phyloP scores from a whole-genome alignment of 2,113 vertebrate species.

The Odocoileus virginianus region DNA sequence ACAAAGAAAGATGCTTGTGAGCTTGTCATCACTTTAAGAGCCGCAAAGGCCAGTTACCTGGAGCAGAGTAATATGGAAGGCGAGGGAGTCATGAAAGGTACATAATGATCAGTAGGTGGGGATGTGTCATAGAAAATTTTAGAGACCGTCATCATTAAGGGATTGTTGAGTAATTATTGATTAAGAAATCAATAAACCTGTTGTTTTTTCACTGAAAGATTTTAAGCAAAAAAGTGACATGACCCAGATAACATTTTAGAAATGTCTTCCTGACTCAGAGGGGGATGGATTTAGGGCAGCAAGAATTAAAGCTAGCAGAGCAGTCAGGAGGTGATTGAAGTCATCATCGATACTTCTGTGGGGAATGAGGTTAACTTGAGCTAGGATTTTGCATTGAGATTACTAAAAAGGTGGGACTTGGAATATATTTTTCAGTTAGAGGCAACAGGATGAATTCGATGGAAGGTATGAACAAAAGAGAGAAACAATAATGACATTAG shows the following conservation, averaged over 20 bases:
- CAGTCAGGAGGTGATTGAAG: neutral
- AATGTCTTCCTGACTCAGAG: neutral
- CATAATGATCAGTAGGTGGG: neutral
- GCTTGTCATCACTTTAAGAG: neutral
- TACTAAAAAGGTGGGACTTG: neutral
- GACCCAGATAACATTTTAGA: neutral
- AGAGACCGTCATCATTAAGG: neutral
- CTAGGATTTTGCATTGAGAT: neutral
- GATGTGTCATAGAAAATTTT: neutral
- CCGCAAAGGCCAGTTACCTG: neutral
- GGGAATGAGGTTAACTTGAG: neutral
- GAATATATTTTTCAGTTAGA: neutral
- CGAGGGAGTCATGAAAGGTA: neutral
- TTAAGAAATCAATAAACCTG: neutral
- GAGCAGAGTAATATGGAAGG: neutral
- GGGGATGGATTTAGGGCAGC: neutral
- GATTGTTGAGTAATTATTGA: neutral
- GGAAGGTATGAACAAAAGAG: neutral
- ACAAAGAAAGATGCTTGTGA: neutral
- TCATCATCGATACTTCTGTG: too few relatives aligned
- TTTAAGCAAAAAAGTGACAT: slow-evolving; percentile 12
- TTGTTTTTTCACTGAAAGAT: neutral
- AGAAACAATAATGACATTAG: neutral
- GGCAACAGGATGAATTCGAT: neutral
- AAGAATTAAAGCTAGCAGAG: neutral